Evolutionary conservation across 2,797 vertebrate species (phyloP).

Genomic region (Enteromius unitaeniatus): DNA sequence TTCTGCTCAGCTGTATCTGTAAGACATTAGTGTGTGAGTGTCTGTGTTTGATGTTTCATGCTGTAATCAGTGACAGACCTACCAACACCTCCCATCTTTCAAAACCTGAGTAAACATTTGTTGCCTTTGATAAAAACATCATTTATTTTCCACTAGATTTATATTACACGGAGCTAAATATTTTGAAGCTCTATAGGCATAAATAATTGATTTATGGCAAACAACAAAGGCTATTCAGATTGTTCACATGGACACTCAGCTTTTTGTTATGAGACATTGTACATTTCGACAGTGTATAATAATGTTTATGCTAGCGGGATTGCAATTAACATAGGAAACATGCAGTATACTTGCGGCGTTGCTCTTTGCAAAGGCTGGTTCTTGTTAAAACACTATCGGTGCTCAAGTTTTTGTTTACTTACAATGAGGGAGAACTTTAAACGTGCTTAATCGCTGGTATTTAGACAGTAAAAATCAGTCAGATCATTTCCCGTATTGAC

Average conservation of each 20-base stretch:
- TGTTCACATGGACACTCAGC: conserved; percentile 68
- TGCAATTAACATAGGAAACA: conserved; percentile 76
- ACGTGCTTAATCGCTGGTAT: conserved; percentile 66
- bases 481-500: conserved; percentile 48
- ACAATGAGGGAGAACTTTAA: conserved; percentile 69
- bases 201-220: conserved; percentile 81
- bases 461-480: conserved; percentile 58
- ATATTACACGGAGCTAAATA: conserved; percentile 74
- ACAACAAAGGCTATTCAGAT: conserved; percentile 70
- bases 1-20: conserved; percentile 51
- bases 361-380: conserved; percentile 65
- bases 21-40: conserved; percentile 50
- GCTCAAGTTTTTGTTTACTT: conserved; percentile 75
- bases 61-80: conserved; percentile 60
- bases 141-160: conserved; percentile 74
- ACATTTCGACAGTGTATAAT: conserved; percentile 67
- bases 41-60: conserved; percentile 65
- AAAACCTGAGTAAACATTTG: conserved; percentile 66
- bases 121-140: conserved; percentile 70
- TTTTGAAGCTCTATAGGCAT: conserved; percentile 76
- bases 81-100: conserved; percentile 48
- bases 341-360: conserved; percentile 65
- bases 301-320: conserved; percentile 78
- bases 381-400: conserved; percentile 75
- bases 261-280: conserved; percentile 69